phyloP scores from a whole-genome alignment of 2,888 invertebrate species.

The Subacronicta megacephala region DNA sequence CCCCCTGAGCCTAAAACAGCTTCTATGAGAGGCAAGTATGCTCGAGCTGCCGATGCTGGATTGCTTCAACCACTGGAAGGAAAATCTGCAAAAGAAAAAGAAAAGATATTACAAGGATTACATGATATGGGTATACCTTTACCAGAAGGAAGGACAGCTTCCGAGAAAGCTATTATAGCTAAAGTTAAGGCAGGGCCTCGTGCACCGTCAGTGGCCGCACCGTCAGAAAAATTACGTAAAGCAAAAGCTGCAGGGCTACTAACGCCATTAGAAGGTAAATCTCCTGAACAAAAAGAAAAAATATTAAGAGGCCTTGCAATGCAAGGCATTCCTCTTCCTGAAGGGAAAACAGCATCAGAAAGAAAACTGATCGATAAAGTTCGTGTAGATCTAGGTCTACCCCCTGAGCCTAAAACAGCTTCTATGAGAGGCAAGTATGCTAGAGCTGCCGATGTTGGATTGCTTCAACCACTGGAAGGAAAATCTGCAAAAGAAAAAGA shows the following conservation, averaged over 20 bases:
- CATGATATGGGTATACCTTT: constrained; percentile 17
- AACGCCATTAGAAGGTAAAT: constrained; percentile 49
- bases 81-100: constrained; percentile 26
- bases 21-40: constrained; percentile 47
- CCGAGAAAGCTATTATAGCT: constrained; percentile 26
- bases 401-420: constrained; percentile 33
- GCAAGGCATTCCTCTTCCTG: constrained; percentile 51
- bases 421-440: constrained; percentile 48
- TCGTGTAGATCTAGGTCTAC: constrained; percentile 39
- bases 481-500: constrained; percentile 50
- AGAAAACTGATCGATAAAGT: constrained; percentile 33
- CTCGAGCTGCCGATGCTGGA: constrained; percentile 55
- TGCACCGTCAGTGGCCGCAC: neutral
- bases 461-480: constrained; percentile 52
- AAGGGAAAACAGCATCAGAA: constrained; percentile 47
- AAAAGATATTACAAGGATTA: constrained; percentile 12
- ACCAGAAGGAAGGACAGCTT: constrained; percentile 45
- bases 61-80: constrained; percentile 53
- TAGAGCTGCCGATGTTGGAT: constrained; percentile 54
- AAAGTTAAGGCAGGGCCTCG: constrained; percentile 8
- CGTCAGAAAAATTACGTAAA: constrained; percentile 10
- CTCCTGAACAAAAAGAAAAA: constrained; percentile 53
- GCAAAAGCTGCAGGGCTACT: constrained; percentile 47
- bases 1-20: constrained; percentile 36
- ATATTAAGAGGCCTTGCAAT: constrained; percentile 47